phyloP scores from a whole-genome alignment of 2,797 vertebrate genomes.

The Carcharodon carcharias region DNA sequence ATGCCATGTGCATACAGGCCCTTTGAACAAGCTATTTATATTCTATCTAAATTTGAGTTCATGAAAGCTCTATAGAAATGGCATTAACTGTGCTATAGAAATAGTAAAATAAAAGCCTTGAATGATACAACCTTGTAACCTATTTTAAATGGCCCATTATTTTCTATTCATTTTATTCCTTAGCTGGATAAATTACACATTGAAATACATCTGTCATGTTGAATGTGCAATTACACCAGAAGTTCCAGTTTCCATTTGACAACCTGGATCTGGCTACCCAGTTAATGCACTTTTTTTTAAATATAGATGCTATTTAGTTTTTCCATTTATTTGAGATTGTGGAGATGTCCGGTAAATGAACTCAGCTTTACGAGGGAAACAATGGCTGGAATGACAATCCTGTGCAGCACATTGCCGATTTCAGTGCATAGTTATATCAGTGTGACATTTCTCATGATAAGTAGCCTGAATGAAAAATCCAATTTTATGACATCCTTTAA shows the following conservation, averaged over 20 bases:
- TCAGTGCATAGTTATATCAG: not conserved
- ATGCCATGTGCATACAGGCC: not conserved
- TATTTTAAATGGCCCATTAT: not conserved
- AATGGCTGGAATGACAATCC: not conserved
- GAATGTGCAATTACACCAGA: not conserved
- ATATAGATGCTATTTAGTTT: not conserved
- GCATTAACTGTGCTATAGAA: not conserved
- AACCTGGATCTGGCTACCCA: not conserved
- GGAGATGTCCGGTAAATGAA: not conserved
- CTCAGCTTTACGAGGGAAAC: not conserved
- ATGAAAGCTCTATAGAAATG: not conserved
- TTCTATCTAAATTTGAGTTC: not conserved
- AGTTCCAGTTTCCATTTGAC: not conserved
- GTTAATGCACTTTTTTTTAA: not conserved
- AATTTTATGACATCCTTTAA: not conserved
- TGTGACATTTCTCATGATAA: slow-evolving; percentile 33
- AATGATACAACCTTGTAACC: not conserved
- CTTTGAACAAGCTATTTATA: not conserved
- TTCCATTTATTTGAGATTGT: not conserved
- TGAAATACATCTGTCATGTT: not conserved
- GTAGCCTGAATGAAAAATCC: not conserved
- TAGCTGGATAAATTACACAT: not conserved
- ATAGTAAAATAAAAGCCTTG: not conserved
- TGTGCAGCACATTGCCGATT: not conserved
- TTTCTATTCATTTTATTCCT: not conserved